phyloP scores from a whole-genome alignment of 2,797 vertebrate genomes.

The Pantherophis alleghaniensis region DNA sequence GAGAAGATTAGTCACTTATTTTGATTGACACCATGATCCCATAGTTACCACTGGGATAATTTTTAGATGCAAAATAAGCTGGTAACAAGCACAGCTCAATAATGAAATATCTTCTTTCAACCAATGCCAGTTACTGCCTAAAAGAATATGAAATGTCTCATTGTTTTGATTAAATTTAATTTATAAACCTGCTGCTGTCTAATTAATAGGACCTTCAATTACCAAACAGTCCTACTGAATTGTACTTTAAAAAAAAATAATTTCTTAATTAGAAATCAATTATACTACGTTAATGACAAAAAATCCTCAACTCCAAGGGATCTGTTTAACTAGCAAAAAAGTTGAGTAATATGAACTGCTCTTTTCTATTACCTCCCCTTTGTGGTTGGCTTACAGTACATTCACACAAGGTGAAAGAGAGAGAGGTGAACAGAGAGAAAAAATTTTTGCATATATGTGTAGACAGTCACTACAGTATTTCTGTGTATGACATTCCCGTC shows the following conservation, averaged over 20 bases:
- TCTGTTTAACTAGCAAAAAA: slow-evolving; percentile 12
- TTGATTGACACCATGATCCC: slow-evolving; percentile 38
- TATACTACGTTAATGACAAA: neutral
- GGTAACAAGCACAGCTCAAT: slow-evolving; percentile 41
- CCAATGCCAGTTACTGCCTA: slow-evolving; percentile 35
- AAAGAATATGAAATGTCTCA: slow-evolving; percentile 39
- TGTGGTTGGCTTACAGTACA: neutral
- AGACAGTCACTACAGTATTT: neutral
- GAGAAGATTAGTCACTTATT: slow-evolving; percentile 34
- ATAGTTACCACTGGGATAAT: slow-evolving; percentile 35
- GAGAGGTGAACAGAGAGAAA: neutral
- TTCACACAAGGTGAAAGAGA: neutral
- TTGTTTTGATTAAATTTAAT: slow-evolving; percentile 50
- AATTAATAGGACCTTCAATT: slow-evolving; percentile 38
- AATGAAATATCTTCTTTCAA: slow-evolving; percentile 56
- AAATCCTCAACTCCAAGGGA: slow-evolving; percentile 27
- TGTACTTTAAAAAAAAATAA: slow-evolving; percentile 26
- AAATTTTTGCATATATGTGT: neutral
- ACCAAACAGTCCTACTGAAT: slow-evolving; percentile 17
- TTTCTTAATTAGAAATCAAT: slow-evolving; percentile 41
- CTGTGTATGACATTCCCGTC: neutral
- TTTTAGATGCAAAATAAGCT: slow-evolving; percentile 40
- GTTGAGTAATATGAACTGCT: slow-evolving; percentile 1
- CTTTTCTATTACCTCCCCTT: neutral
- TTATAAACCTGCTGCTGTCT: slow-evolving; percentile 40